These are phyloP conservation scores for Blastobasis adustella DNA, from an alignment of 2,888 invertebrate species.

Conservation along the genomic window DNA sequence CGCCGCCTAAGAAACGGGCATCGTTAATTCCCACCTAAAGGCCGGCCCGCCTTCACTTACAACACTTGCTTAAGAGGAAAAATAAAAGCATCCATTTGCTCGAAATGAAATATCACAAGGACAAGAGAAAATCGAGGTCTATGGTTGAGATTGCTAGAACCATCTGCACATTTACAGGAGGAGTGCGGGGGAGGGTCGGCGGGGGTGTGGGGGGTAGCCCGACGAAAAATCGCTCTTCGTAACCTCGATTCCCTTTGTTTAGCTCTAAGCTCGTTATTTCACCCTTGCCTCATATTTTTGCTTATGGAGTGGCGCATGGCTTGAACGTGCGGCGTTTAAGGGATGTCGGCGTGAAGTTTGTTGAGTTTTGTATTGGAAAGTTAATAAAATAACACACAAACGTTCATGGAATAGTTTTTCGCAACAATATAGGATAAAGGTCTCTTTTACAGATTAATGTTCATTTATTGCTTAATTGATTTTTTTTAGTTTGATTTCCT, in stretches of 20 bases:
- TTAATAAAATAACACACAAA: background rate
- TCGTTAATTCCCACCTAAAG: too few species aligned
- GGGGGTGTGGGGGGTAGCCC: background rate
- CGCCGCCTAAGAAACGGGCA: too few species aligned
- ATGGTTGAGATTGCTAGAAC: background rate
- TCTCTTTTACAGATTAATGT: background rate
- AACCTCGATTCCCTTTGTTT: slow-evolving; percentile 33
- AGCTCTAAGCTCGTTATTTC: slow-evolving; percentile 51
- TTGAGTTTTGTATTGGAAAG: background rate
- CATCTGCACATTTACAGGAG: background rate
- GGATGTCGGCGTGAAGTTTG: background rate
- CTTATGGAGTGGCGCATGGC: slow-evolving; percentile 22
- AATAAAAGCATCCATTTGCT: background rate
- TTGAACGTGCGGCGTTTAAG: background rate
- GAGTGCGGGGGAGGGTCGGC: background rate
- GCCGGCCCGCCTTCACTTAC: background rate
- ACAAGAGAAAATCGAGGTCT: background rate
- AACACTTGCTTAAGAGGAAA: background rate
- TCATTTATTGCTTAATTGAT: background rate
- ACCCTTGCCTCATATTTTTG: slow-evolving; percentile 46
- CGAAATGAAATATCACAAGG: background rate
- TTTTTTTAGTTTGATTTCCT: background rate
- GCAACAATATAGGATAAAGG: too few species aligned
- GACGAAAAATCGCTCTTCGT: slow-evolving; percentile 20
- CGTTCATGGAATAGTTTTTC: too few species aligned